A percentile compares a stretch with the other conserved stretches of the same genome.
Evolutionary conservation across 2,113 vertebrate genomes (phyloP).

Genomic region (Orycteropus afer): DNA sequence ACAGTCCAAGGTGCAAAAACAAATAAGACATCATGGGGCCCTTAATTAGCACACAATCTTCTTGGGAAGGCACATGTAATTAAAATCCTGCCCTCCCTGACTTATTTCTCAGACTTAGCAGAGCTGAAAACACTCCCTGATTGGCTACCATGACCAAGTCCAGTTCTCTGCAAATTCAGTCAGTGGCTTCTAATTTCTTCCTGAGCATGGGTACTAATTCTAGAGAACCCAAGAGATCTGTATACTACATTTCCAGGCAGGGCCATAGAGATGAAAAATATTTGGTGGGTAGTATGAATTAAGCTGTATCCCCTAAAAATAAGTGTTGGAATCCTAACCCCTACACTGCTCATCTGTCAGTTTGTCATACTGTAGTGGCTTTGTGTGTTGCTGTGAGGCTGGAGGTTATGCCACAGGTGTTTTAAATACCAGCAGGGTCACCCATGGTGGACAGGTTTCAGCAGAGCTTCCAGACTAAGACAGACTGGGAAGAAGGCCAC

Average conservation of each 20-base stretch:
- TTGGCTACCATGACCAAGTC: not conserved
- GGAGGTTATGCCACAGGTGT: too few relatives aligned
- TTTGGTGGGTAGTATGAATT: not conserved
- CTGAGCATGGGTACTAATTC: not conserved
- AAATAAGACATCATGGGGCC: not conserved
- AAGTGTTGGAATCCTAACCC: not conserved
- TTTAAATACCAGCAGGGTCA: too few relatives aligned
- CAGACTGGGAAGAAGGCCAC: too few relatives aligned
- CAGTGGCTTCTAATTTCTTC: constrained; percentile 22
- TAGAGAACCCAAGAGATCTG: not conserved
- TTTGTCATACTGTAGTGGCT: too few relatives aligned
- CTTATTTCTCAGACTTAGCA: not conserved
- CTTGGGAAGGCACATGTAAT: not conserved
- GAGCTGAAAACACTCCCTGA: not conserved
- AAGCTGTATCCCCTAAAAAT: not conserved
- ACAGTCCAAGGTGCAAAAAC: not conserved
- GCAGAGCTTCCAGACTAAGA: too few relatives aligned
- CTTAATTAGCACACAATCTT: not conserved
- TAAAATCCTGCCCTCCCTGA: not conserved
- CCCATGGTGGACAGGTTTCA: too few relatives aligned
- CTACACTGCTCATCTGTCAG: too few relatives aligned
- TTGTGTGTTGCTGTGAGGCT: too few relatives aligned
- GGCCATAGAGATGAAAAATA: not conserved
- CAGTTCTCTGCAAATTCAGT: constrained; percentile 33
- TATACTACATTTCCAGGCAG: not conserved